phyloP scores from a whole-genome alignment of 2,797 vertebrate species.

The Xiphophorus birchmanni region DNA sequence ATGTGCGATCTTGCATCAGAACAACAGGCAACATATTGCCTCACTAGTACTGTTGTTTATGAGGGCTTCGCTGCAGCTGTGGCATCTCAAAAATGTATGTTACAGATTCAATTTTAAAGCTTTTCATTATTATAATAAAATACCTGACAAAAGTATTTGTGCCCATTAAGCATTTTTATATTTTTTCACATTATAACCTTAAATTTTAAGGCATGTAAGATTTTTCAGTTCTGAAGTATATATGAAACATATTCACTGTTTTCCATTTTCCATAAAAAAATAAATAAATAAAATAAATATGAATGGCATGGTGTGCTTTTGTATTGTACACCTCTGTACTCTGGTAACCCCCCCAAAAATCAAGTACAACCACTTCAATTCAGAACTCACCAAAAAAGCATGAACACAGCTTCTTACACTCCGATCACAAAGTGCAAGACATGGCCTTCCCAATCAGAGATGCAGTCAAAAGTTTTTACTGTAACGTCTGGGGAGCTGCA shows the following conservation, averaged over 20 bases:
- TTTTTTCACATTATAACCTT: neutral
- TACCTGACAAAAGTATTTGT: neutral
- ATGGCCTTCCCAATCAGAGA: neutral
- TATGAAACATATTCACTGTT: neutral
- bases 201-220: neutral
- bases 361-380: neutral
- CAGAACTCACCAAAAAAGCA: neutral
- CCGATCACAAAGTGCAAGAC: neutral
- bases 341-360: neutral
- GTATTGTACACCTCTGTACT: neutral
- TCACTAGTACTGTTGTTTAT: constrained; percentile 29
- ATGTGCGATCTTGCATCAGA: constrained; percentile 31
- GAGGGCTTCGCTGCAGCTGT: constrained; percentile 46
- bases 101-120: constrained; percentile 5
- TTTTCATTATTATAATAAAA: neutral
- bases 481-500: neutral
- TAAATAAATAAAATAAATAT: neutral
- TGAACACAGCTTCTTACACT: neutral
- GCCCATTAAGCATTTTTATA: neutral
- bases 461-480: neutral
- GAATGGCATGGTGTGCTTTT: neutral
- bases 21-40: constrained; percentile 1
- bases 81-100: constrained; percentile 21
- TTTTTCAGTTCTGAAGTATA: neutral
- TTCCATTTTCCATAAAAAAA: neutral